Evolutionary conservation across 2,113 vertebrate species (phyloP).

Genomic region (Centropus unirufus): DNA sequence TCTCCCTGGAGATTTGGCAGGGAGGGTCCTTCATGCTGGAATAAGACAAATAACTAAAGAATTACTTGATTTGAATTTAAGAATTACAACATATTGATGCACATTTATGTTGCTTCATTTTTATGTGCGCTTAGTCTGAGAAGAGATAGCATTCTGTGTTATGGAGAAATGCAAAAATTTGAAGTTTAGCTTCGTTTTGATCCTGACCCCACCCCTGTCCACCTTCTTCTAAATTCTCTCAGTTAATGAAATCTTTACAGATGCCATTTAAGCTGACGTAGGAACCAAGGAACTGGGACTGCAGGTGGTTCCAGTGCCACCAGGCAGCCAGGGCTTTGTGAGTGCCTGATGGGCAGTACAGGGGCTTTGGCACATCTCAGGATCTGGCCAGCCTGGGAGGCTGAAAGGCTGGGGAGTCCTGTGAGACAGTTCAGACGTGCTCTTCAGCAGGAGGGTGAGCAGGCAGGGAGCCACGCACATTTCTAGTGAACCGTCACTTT

Average conservation of each 20-base stretch:
- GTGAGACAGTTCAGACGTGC: not conserved
- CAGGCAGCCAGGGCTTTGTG: not conserved
- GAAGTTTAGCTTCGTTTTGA: not conserved
- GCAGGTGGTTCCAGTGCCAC: not conserved
- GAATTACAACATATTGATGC: not conserved
- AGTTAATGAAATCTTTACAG: not conserved
- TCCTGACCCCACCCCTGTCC: not conserved
- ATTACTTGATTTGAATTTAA: not conserved
- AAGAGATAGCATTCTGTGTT: not conserved
- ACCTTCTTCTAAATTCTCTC: not conserved
- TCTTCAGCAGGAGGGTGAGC: not conserved
- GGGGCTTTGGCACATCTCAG: not conserved
- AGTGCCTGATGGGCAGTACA: not conserved
- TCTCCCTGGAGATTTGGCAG: not conserved
- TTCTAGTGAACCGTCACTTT: not conserved
- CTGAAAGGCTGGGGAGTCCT: fast-evolving
- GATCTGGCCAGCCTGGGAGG: not conserved
- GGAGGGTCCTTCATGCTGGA: not conserved
- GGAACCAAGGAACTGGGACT: not conserved
- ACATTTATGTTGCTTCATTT: not conserved
- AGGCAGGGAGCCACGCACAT: not conserved
- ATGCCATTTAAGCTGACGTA: not conserved
- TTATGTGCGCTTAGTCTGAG: not conserved
- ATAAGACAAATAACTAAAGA: not conserved
- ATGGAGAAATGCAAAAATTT: not conserved